Evolutionary conservation across 2,888 invertebrate species (phyloP).

Genomic region (Drosophila kokeensis): DNA sequence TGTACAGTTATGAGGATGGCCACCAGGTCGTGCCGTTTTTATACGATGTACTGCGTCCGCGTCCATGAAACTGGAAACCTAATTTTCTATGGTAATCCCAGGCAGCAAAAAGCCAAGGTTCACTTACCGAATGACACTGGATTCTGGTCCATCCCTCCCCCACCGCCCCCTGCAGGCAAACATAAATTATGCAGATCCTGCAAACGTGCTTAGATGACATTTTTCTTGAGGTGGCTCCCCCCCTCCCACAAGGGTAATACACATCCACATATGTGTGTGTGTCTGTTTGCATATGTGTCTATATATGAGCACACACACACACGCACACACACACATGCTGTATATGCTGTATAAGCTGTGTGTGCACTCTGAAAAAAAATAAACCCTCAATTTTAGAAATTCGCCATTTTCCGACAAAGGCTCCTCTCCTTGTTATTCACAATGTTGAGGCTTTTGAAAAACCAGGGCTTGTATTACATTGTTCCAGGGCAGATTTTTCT

Average conservation of each 20-base stretch:
- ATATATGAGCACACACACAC: conserved; percentile 8
- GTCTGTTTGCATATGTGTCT: not conserved
- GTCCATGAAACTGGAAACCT: conserved; percentile 79
- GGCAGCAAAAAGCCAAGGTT: conserved; percentile 56
- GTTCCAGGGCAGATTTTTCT: not conserved
- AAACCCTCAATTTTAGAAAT: not conserved
- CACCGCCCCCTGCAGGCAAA: conserved; percentile 51
- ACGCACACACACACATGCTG: not conserved
- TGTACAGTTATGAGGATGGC: conserved; percentile 69
- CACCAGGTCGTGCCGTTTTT: conserved; percentile 77
- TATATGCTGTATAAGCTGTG: not conserved
- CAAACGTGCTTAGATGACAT: conserved; percentile 82
- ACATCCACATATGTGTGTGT: conserved; percentile 9
- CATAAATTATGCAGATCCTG: conserved; percentile 83
- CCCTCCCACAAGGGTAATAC: conserved; percentile 64
- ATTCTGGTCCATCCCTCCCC: not conserved
- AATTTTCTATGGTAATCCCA: conserved; percentile 82
- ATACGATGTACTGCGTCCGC: conserved; percentile 70
- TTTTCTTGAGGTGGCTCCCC: conserved; percentile 36
- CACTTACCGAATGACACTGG: conserved; percentile 16
- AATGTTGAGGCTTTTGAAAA: not conserved
- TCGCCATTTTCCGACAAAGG: not conserved
- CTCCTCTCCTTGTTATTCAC: not conserved
- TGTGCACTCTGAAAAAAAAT: not conserved
- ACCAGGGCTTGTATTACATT: not conserved